Evolutionary conservation across 2,888 invertebrate genomes (phyloP).

Genomic region (Sphaeridia pumilis): DNA sequence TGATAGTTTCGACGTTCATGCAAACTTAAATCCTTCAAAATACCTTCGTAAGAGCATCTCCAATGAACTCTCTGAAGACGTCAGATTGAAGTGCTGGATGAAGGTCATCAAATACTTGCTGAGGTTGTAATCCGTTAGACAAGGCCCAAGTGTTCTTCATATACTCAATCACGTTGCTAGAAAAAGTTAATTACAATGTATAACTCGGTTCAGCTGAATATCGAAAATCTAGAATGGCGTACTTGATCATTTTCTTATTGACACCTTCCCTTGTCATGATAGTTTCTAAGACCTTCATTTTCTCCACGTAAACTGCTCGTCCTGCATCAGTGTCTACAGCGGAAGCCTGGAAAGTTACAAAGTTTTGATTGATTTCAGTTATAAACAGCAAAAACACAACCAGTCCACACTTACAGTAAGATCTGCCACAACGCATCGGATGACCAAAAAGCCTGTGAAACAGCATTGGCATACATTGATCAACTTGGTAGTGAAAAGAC

Average conservation of each 20-base stretch:
- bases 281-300: constrained; percentile 14
- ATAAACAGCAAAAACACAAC: background rate
- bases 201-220: too few relatives aligned
- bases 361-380: background rate
- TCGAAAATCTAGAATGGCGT: constrained; percentile 2
- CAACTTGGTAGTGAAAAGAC: background rate
- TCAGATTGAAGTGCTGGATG: constrained; percentile 17
- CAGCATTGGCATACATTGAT: background rate
- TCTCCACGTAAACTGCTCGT: constrained; percentile 21
- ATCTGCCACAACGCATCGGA: constrained; percentile 11
- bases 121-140: constrained; percentile 14
- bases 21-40: constrained; percentile 4
- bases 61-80: constrained; percentile 16
- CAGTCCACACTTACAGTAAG: constrained; percentile 7
- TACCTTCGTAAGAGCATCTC: constrained; percentile 9
- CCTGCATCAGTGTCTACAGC: constrained; percentile 31
- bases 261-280: constrained; percentile 24
- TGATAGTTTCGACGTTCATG: background rate
- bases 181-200: too few relatives aligned
- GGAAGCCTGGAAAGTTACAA: constrained; percentile 14
- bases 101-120: constrained; percentile 14
- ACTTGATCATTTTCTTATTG: constrained; percentile 18
- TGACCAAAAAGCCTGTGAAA: constrained; percentile 13
- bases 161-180: constrained; percentile 11
- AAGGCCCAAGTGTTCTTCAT: constrained; percentile 11